Evolutionary conservation across 1,140 invertebrate genomes (phyloP).

Genomic region (Uloborus diversus): DNA sequence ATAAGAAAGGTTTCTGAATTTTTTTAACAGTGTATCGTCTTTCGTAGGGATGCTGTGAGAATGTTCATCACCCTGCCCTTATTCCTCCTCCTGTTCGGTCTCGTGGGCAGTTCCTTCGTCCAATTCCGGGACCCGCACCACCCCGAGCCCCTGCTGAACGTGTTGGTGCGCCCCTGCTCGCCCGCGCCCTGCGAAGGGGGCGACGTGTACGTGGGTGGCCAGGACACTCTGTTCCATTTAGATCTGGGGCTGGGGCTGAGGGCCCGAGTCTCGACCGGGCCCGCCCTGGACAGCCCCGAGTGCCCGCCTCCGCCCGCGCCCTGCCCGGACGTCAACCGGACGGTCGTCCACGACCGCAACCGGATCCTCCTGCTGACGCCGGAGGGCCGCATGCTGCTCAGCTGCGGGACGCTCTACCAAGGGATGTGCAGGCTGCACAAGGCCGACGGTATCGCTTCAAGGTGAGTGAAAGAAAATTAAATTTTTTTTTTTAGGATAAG

Average conservation of each 20-base stretch:
- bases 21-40: no score
- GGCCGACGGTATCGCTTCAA: not conserved
- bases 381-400: slow-evolving; percentile 1
- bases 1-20: no score
- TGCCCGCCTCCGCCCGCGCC: slow-evolving; percentile 18
- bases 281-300: slow-evolving; percentile 7
- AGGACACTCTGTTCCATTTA: slow-evolving; percentile 53
- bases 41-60: no score
- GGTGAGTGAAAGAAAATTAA: not conserved
- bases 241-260: not conserved
- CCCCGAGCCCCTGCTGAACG: slow-evolving; percentile 3
- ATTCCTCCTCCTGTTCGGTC: not conserved
- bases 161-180: slow-evolving; percentile 33
- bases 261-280: slow-evolving; percentile 7
- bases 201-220: slow-evolving; percentile 51
- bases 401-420: slow-evolving; percentile 54
- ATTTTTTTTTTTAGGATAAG: not conserved
- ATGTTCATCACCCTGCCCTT: not conserved
- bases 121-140: not conserved
- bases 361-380: not conserved
- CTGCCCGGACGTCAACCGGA: not conserved
- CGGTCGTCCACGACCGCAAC: not conserved
- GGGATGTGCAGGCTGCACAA: slow-evolving; percentile 44
- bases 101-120: not conserved
- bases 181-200: no score